Percentiles rank a stretch among this genome's conserved stretches.
Evolutionary conservation across 2,888 invertebrate genomes (phyloP).

Genomic region (Sinopyrophorus schimmeli): DNA sequence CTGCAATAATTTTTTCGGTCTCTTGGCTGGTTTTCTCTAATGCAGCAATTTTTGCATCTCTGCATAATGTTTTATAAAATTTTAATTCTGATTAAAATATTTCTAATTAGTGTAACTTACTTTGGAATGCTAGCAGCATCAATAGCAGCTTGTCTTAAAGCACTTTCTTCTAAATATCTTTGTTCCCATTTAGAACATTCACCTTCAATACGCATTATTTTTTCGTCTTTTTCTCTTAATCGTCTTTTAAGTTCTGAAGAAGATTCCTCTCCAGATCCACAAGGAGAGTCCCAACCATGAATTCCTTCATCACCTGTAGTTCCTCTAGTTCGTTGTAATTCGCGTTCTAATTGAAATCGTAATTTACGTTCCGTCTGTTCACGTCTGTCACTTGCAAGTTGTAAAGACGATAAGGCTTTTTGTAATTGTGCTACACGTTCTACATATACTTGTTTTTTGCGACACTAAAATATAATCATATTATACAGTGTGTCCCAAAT

Average conservation of each 20-base stretch:
- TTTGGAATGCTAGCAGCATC: conserved; percentile 78
- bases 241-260: conserved; percentile 65
- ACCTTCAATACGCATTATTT: conserved; percentile 74
- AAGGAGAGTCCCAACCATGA: conserved; percentile 50
- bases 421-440: conserved; percentile 84
- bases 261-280: conserved; percentile 59
- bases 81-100: conserved; percentile 9
- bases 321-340: conserved; percentile 66
- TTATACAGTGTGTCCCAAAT: too few relatives aligned
- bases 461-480: conserved; percentile 60
- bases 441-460: conserved; percentile 82
- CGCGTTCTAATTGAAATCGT: conserved; percentile 81
- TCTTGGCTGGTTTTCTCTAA: conserved; percentile 82
- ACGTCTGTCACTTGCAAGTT: conserved; percentile 81
- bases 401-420: conserved; percentile 77
- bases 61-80: conserved; percentile 46
- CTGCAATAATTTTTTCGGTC: conserved; percentile 81
- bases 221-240: conserved; percentile 70
- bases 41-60: conserved; percentile 84
- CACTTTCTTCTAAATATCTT: conserved; percentile 79
- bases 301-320: conserved; percentile 41
- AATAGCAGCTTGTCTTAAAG: conserved; percentile 77
- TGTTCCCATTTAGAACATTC: conserved; percentile 87
- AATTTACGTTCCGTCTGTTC: conserved; percentile 85
- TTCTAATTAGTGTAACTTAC: conserved; percentile 54